phyloP scores from a whole-genome alignment of 2,113 vertebrate genomes.

The Cyprinus carpio region DNA sequence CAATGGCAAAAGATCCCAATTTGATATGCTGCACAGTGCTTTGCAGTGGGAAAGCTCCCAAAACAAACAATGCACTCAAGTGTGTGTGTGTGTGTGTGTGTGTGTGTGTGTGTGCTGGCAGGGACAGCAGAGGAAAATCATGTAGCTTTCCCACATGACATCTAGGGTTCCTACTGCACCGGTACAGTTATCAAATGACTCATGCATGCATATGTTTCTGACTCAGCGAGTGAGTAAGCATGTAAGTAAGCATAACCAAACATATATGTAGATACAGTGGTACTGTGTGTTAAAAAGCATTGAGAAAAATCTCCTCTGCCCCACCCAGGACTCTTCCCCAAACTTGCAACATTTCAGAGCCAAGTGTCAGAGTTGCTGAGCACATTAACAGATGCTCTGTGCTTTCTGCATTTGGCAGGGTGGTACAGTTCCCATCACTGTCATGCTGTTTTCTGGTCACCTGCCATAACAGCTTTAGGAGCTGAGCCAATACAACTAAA shows the following conservation, averaged over 20 bases:
- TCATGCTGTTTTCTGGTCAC: constrained; percentile 48
- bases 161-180: background rate
- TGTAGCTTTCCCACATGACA: constrained; percentile 18
- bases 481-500: constrained; percentile 9
- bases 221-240: background rate
- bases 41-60: constrained; percentile 32
- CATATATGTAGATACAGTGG: background rate
- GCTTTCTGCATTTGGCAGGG: constrained; percentile 57
- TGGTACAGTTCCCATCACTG: constrained; percentile 56
- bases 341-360: constrained; percentile 54
- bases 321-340: constrained; percentile 55
- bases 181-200: constrained; percentile 6
- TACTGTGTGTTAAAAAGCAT: constrained; percentile 49
- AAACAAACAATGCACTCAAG: constrained; percentile 21
- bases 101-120: background rate
- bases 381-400: constrained; percentile 61
- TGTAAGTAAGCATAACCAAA: constrained; percentile 8
- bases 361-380: constrained; percentile 65
- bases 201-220: constrained; percentile 4
- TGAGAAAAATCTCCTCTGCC: constrained; percentile 52
- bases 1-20: constrained; percentile 11
- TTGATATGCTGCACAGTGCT: constrained; percentile 24
- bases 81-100: background rate
- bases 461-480: constrained; percentile 23
- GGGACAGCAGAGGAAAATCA: constrained; percentile 22